Evolutionary conservation across 92 coral and sea anemone species (phyloP), one percentile per base, ranked within the genome.

Genomic region (Zoanthus sociatus): DNA sequence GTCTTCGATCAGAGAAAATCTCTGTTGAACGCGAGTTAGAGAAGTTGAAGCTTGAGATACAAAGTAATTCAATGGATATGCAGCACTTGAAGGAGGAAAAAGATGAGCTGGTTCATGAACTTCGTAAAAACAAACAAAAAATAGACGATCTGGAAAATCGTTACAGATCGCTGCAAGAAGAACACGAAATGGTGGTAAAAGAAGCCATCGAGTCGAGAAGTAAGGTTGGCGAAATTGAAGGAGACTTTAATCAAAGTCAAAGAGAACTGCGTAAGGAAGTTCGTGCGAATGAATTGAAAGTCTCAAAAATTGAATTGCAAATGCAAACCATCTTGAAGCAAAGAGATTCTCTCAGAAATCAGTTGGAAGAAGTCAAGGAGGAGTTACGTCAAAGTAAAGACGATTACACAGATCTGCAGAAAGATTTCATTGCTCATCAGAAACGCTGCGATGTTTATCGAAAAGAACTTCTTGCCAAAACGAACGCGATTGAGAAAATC

Each of bases 391-490:
- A 84, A 56, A 91, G 92, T 61, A 94, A 96, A 79, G 94, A 93
- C 37, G 98, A 94, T 47, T 94, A 94, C 87, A 87, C 94, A 13
- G 84, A 88, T 44, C 79, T 96, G 44, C 99, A 96, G 92, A 90
- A 91, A 72, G 99, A 96, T 67, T 94, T 94, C 53, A 91, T 96
- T 64, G 96, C 95, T 53, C 98, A 96, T 88, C 98, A 96, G 85
- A 95, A 96, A 85, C 86, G 95, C 17, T 96, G 98, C 63, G 98
- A 96, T 64, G 67, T 89, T 11, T 96, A 94, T 78, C 94, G 98
- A 18, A 95, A 90, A 56, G 98, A 96, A 84, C 94, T 96, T 21
- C 64, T 96, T 66, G 71, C 94, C 17, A 96, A 94, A 87, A 90
- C 95, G 12, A 93, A 90, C 48, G 87, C 87, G 69, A 94, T 96